Evolutionary conservation across 2,888 invertebrate species (phyloP), one percentile per base, ranked within the genome.

Genomic region (Phaonia tiefii): DNA sequence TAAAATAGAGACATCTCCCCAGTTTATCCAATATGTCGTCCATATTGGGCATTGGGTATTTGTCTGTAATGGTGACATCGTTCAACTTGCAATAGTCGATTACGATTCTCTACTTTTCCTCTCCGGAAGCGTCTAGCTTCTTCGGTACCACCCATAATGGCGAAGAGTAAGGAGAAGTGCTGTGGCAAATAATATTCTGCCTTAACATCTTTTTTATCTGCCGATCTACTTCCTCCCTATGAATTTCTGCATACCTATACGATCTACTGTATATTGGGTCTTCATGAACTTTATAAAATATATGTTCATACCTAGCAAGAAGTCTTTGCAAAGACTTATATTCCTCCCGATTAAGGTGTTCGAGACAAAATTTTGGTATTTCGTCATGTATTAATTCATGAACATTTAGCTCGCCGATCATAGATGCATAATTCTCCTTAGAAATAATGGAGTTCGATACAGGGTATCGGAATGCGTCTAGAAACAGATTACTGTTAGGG

Each of bases 191-290:
- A 31, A 65, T 70, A 17, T 65, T 25, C 49, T 79, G 56, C 56
- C 39, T 25, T 54, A 70, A 26, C 74, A 69, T 70, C 42, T 75
- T 58, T 11, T 75, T 22, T 54, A 67, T 67, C 31, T 75, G 58
- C 13, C 46, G 56, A 31, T 46, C 13, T 13, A 72, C 63, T 63
- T 77, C 77, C 26, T 37, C 15, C 10, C 71, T 42, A 15, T 70
- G 56, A 17, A 42, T 42, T 42, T 60, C 37, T 1, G 75, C 51
- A 37, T 51, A 75, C 51, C 60, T 71, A 58, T 75, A 75, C 44
- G 56, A 71, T 71, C 65, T 78, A 31, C 58, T 44, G 56, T 56
- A 74, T 25, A 66, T n/a, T 4, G 49, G 66, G 46, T 25, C 49
- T 46, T 66, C 25, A 37, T 31, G 42, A 22, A 13, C 72, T 49